Conservation (phyloP, 2,888 invertebrate species). For the Halictus ligatus region DNA sequence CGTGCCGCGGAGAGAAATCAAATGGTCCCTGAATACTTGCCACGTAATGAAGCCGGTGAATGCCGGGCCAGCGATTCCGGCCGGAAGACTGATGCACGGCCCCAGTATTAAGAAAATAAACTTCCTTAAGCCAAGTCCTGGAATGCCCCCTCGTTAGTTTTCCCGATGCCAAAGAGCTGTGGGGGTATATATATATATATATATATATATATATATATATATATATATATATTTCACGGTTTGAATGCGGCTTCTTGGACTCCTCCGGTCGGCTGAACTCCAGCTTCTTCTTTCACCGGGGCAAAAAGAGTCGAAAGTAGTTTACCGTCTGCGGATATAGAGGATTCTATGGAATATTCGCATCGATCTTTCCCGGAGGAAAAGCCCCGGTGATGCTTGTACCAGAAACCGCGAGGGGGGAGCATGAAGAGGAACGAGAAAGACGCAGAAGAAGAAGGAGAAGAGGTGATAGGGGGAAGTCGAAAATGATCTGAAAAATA, state of each 20-base stretch:
- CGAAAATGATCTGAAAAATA: slow-evolving; percentile 58
- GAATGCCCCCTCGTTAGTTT: slow-evolving; percentile 69
- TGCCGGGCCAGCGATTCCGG: slow-evolving; percentile 41
- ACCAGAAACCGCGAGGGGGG: background rate
- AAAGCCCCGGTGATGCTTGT: slow-evolving; percentile 14
- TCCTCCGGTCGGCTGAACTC: slow-evolving; percentile 33
- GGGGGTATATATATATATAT: slow-evolving; percentile 53
- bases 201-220: too few relatives aligned
- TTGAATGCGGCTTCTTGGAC: slow-evolving; percentile 61
- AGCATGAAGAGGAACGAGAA: background rate
- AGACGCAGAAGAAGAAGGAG: background rate
- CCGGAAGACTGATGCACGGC: slow-evolving; percentile 63
- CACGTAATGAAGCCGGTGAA: slow-evolving; percentile 62
- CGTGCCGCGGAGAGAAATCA: slow-evolving; percentile 39
- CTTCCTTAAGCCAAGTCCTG: slow-evolving; percentile 61
- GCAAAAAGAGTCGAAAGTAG: slow-evolving; percentile 61
- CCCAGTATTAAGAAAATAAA: slow-evolving; percentile 69
- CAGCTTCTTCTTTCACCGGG: slow-evolving; percentile 52
- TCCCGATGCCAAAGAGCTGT: slow-evolving; percentile 62
- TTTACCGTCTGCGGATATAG: slow-evolving; percentile 59
- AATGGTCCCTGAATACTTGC: slow-evolving; percentile 52
- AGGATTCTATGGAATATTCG: slow-evolving; percentile 62
- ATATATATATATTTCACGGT: slow-evolving; percentile 46
- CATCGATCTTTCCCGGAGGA: slow-evolving; percentile 41
- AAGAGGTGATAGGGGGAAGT: slow-evolving; percentile 19